A percentile compares a stretch with the other conserved stretches of the same genome.
phyloP scores from a whole-genome alignment of 2,113 vertebrate species.

The Dromas ardeola region DNA sequence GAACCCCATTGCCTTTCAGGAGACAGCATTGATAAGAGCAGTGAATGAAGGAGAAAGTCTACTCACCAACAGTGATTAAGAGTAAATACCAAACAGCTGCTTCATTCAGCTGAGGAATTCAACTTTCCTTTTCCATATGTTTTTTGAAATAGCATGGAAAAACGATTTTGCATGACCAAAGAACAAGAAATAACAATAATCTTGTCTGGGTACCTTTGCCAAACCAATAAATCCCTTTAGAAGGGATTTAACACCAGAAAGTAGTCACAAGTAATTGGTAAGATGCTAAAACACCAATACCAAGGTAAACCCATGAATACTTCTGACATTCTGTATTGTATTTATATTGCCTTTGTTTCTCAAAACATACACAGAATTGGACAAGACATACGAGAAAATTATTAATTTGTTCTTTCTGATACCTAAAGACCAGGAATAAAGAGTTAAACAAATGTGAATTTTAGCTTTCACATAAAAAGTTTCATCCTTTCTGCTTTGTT shows the following conservation, averaged over 20 bases:
- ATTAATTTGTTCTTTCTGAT: neutral
- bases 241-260: neutral
- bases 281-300: neutral
- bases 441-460: neutral
- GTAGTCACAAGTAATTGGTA: neutral
- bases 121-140: slow-evolving; percentile 20
- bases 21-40: neutral
- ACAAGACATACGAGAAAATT: neutral
- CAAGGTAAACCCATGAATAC: neutral
- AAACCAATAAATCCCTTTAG: slow-evolving; percentile 7
- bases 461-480: neutral
- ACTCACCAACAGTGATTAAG: slow-evolving; percentile 5
- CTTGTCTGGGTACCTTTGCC: neutral
- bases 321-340: neutral
- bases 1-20: neutral
- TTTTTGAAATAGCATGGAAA: slow-evolving; percentile 15
- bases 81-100: slow-evolving; percentile 38
- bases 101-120: slow-evolving; percentile 39
- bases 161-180: neutral
- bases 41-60: neutral
- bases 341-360: neutral
- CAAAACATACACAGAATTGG: neutral
- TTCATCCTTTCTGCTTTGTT: neutral
- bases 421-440: neutral
- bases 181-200: slow-evolving; percentile 13